Evolutionary conservation across 2,888 invertebrate species (phyloP), one percentile per base, ranked within the genome.

Genomic region (Xanthia icteritia): DNA sequence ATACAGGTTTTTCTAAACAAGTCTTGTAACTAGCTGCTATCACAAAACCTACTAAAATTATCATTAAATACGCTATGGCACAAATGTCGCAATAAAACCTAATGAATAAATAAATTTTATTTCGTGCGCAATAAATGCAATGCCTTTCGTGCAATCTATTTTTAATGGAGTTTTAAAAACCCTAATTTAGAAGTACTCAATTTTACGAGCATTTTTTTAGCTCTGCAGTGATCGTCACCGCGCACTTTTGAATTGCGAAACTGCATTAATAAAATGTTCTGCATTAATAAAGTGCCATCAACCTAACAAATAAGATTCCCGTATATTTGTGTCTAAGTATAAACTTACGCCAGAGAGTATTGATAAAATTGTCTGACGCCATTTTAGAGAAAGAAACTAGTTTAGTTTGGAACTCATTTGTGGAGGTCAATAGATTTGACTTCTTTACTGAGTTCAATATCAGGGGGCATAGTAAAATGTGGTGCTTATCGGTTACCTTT

Each of bases 401-500:
- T 79, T 73, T 70, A 45, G 79, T 73, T 83, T 68, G 9, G 60
- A 84, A 54, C 84, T 82, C 75, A 68, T 82, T 84, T 84, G 15
- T 31, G 54, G 42, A 61, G 75, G 42, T 76, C 81, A 76, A 82
- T 84, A 65, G 36, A n/a, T 74, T 84, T 64, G 71, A 71, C 84
- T 68, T 71, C 42, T 82, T 74, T 84, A 79, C 4, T 15, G 64
- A n/a, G n/a, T 70, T 58, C 60, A 58, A 65, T 81, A 74, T 54
- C n/a, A 54, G 31, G 1, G 60, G 56, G 36, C 8, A 56, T 27
- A 27, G 15, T 63, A 60, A 71, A 64, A 67, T 83, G 39, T 73
- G 8, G n/a, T n/a, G 1, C 36, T 20, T 69, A 78, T 36, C 5
- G 70, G 58, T 56, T 17, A 60, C 71, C 67, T 23, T 54, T 77